Evolutionary conservation across 1,140 invertebrate genomes (phyloP).

Genomic region (Cydia fagiglandana): DNA sequence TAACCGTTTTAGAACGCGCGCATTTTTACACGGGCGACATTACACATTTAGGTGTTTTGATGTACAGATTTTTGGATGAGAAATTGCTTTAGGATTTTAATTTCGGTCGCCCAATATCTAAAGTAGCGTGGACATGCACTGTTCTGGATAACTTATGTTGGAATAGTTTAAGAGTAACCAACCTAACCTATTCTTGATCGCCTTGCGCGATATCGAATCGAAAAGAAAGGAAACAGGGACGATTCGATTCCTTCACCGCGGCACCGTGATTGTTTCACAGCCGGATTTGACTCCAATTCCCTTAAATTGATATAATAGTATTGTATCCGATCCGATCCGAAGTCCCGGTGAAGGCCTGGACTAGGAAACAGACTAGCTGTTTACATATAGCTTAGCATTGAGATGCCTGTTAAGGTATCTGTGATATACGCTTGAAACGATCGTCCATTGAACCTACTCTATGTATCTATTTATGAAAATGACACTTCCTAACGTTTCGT

Average conservation of each 20-base stretch:
- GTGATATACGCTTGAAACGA: conserved; percentile 77
- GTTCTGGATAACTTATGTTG: conserved; percentile 78
- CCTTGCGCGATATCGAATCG: neutral
- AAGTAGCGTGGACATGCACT: conserved; percentile 50
- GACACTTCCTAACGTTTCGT: conserved; percentile 11
- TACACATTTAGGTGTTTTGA: conserved; percentile 24
- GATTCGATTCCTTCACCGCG: conserved; percentile 23
- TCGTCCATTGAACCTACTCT: conserved; percentile 70
- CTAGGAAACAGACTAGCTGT: conserved; percentile 45
- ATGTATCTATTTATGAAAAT: conserved; percentile 30
- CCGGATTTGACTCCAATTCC: neutral
- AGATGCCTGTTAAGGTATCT: conserved; percentile 62
- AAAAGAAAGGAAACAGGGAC: neutral
- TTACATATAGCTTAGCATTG: conserved; percentile 63
- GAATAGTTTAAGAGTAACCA: conserved; percentile 64
- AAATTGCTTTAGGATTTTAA: conserved; percentile 26
- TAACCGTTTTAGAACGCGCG: conserved; percentile 49
- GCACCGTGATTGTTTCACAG: neutral
- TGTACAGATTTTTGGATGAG: conserved; percentile 23
- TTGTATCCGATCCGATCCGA: neutral
- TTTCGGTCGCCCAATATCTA: conserved; percentile 35
- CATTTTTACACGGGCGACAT: conserved; percentile 37
- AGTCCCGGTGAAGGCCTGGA: conserved; percentile 16
- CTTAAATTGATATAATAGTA: neutral
- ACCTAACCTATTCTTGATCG: conserved; percentile 45